phyloP scores from a whole-genome alignment of 2,797 vertebrate species.

The Rhynchotus rufescens region DNA sequence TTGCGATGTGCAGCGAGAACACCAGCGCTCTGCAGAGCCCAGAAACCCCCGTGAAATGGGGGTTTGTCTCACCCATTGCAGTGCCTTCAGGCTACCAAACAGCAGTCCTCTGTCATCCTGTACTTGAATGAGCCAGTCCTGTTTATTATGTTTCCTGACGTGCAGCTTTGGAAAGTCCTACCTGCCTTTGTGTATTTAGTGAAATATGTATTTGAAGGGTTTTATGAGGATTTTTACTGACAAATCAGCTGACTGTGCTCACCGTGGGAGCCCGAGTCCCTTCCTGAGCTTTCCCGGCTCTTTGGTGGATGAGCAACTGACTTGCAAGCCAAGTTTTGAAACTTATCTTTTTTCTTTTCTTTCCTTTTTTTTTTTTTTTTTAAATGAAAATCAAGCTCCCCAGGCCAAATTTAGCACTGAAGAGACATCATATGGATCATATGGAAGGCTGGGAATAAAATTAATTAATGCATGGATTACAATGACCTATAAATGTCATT shows the following conservation, averaged over 20 bases:
- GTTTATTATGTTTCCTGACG: neutral
- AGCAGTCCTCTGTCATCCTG: neutral
- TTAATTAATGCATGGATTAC: conserved; percentile 77
- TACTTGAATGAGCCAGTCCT: neutral
- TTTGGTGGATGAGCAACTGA: conserved; percentile 32
- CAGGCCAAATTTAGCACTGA: conserved; percentile 52
- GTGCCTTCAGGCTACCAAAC: neutral
- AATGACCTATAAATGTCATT: conserved; percentile 78
- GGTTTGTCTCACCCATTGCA: neutral
- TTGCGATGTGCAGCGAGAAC: neutral
- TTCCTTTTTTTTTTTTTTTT: conserved; percentile 23
- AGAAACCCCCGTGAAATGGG: neutral
- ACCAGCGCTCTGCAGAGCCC: neutral
- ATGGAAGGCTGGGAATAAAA: conserved; percentile 72
- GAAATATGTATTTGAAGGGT: neutral
- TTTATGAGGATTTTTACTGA: neutral
- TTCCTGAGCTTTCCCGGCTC: conserved; percentile 43
- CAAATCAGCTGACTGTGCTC: neutral
- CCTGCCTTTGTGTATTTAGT: neutral
- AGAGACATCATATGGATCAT: conserved; percentile 66
- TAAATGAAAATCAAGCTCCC: conserved; percentile 22
- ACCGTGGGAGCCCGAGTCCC: neutral
- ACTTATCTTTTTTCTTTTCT: conserved; percentile 21
- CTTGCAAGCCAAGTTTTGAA: conserved; percentile 40
- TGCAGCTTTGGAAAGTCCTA: neutral